Evolutionary conservation across 2,113 vertebrate species (phyloP).

Genomic region (Nettapus auritus): DNA sequence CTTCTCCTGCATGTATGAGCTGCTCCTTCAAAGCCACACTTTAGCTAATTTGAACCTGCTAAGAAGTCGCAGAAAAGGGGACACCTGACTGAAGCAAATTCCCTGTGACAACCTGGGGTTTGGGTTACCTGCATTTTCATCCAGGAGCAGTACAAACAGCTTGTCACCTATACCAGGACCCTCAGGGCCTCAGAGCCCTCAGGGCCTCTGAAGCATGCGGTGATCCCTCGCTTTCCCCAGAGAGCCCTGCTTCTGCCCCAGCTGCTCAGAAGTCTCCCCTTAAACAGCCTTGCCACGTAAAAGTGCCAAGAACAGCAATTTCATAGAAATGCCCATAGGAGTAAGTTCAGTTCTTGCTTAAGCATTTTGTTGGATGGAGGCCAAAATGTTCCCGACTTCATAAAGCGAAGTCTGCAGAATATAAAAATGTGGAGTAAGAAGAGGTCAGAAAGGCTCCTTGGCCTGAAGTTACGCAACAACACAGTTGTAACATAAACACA

Average conservation of each 20-base stretch:
- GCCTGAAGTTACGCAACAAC: conserved; percentile 31
- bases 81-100: neutral
- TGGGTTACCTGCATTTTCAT: neutral
- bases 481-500: conserved; percentile 34
- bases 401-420: neutral
- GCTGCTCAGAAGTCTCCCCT: neutral
- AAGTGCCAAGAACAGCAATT: neutral
- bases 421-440: neutral
- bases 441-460: conserved; percentile 15
- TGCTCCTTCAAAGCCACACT: neutral
- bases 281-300: neutral
- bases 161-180: neutral
- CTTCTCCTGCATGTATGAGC: neutral
- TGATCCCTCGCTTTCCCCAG: neutral
- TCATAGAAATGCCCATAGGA: neutral
- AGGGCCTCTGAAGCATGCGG: neutral
- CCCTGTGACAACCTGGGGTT: neutral
- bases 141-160: neutral
- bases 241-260: neutral
- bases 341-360: neutral
- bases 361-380: conserved; percentile 7
- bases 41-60: neutral
- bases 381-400: neutral
- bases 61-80: neutral
- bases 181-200: neutral